Percentiles rank a stretch among this genome's conserved stretches.
phyloP scores from a whole-genome alignment of 53 echinoderm and acorn worm genomes.

The Glandiceps talaboti region DNA sequence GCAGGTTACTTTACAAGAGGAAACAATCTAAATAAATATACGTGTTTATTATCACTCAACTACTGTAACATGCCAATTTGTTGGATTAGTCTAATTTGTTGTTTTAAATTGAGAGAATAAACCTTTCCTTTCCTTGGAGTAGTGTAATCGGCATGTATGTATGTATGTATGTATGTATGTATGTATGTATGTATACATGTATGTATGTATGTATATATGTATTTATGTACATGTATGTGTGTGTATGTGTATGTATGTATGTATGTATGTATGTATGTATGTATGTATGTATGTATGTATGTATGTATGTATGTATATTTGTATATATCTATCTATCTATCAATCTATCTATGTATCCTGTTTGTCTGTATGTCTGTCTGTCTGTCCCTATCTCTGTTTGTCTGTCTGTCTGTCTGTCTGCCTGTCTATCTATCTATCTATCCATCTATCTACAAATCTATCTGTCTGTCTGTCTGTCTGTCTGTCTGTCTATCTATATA shows the following conservation, averaged over 20 bases:
- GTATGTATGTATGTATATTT: constrained; percentile 2
- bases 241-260: background rate
- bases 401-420: background rate
- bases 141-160: background rate
- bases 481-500: background rate
- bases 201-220: background rate
- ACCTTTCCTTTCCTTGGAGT: too few relatives aligned
- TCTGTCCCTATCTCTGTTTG: background rate
- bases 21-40: too few relatives aligned
- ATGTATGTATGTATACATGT: background rate
- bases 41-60: too few relatives aligned
- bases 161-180: constrained; percentile 6
- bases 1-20: too few relatives aligned
- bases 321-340: background rate
- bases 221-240: background rate
- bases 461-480: background rate
- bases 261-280: constrained; percentile 11
- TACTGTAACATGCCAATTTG: too few relatives aligned
- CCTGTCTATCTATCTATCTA: background rate
- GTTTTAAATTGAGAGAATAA: too few relatives aligned
- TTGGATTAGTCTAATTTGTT: too few relatives aligned
- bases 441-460: background rate
- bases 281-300: constrained; percentile 12
- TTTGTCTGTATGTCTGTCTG: background rate
- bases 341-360: too few relatives aligned